Percentiles rank a stretch among this genome's conserved stretches.
Conservation (phyloP, 2,888 invertebrate genomes). For the Plagodis pulveraria region DNA sequence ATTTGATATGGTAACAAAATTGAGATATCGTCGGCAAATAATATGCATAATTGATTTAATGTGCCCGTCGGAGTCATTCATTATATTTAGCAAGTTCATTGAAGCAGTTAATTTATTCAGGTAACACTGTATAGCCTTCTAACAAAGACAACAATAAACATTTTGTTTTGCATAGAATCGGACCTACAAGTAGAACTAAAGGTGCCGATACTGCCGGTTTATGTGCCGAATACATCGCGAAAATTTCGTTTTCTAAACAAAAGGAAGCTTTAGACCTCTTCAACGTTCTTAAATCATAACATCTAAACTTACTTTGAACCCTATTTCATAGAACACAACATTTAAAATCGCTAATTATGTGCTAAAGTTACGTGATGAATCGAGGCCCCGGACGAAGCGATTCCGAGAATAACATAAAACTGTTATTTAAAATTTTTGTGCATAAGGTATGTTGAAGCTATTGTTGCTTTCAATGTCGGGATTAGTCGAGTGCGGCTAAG, state of each 20-base stretch:
- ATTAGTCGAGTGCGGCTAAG: slow-evolving; percentile 8
- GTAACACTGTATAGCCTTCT: slow-evolving; percentile 8
- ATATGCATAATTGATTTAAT: too few species aligned
- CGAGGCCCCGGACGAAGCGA: slow-evolving; percentile 31
- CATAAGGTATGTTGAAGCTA: slow-evolving; percentile 39
- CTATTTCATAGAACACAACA: neutral
- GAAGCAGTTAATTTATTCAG: slow-evolving; percentile 15
- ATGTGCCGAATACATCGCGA: slow-evolving; percentile 46
- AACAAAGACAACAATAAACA: slow-evolving; percentile 21
- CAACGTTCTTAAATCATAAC: neutral
- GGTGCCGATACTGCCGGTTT: slow-evolving; percentile 20
- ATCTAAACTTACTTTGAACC: neutral
- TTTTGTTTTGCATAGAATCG: slow-evolving; percentile 31
- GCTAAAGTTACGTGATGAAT: slow-evolving; percentile 30
- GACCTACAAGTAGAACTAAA: slow-evolving; percentile 12
- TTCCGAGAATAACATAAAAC: slow-evolving; percentile 56
- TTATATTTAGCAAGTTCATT: neutral
- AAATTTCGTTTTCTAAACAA: slow-evolving; percentile 67
- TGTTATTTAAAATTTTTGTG: slow-evolving; percentile 62
- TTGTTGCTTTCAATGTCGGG: slow-evolving; percentile 34
- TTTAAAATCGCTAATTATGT: slow-evolving; percentile 3
- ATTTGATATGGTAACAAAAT: too few species aligned
- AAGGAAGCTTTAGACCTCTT: slow-evolving; percentile 41
- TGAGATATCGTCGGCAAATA: too few species aligned
- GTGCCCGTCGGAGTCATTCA: neutral